Evolutionary conservation across 2,888 invertebrate genomes (phyloP), one percentile per base, ranked within the genome.

Genomic region (Latrodectus hesperus): DNA sequence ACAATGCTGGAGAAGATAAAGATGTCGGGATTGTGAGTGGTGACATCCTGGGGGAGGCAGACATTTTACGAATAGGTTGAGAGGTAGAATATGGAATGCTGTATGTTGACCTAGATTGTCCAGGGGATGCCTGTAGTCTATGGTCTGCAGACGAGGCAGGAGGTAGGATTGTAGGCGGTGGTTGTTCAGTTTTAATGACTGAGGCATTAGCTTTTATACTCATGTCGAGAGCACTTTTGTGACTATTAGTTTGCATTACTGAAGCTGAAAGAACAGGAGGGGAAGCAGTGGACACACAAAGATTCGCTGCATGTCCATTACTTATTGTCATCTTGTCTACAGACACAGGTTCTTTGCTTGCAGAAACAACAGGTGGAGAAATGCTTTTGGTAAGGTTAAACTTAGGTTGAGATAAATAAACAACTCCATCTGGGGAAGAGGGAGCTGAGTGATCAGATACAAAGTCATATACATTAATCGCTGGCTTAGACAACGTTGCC

Each of bases 401-500:
- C 14, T 78, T 78, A n/a, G 75, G 71, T 38, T 78, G 82, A 16
- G 77, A 87, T 74, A 88, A 74, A 74, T 73, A 78, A 68, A 83
- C 82, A 10, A 82, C 87, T 9, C 82, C 87, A 53, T 88, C 87
- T 6, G 87, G 87, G 4, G 87, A 88, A 22, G 87, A 88, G 5
- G 87, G 87, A 11, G 87, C 78, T 9, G 82, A 82, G 17, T 88
- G 87, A 52, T 88, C 87, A 22, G 87, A 88, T 26, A 88, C 87
- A 74, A 88, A 88, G 70, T 88, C 87, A 70, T 88, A 88, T 11
- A 88, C 87, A 64, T 88, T 88, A 53, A 88, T 88, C 55, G 87
- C 49, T 51, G 82, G 77, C 53, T 82, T 82, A 49, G 26, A 73
- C 52, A 70, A 38, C 49, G 81, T n/a, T 8, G 68, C 79, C 38